Percentiles rank a stretch among this genome's conserved stretches.
Evolutionary conservation across 2,797 vertebrate species (phyloP).

Genomic region (Oceanodroma leucorhoa): DNA sequence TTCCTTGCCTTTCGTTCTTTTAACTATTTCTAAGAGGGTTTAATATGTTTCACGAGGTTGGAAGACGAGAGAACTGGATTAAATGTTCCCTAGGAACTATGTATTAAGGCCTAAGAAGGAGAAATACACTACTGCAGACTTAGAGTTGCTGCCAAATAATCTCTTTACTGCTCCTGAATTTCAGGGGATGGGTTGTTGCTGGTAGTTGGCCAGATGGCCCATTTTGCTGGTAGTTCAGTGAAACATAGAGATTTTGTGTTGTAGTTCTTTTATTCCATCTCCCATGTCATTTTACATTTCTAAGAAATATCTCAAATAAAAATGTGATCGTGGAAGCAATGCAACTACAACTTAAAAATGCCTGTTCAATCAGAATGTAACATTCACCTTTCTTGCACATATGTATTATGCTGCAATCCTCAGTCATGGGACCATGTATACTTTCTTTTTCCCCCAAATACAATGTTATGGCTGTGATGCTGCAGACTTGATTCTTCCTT

Average conservation of each 20-base stretch:
- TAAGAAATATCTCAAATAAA: neutral
- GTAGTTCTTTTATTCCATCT: neutral
- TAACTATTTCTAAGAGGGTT: neutral
- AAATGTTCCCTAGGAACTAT: neutral
- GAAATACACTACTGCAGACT: neutral
- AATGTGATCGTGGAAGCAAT: neutral
- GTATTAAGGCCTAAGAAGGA: neutral
- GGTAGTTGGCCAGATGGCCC: neutral
- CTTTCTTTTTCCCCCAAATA: neutral
- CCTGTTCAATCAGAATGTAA: neutral
- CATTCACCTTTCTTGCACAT: neutral
- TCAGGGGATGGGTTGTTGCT: neutral
- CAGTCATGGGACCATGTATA: fast-evolving
- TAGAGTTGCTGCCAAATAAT: neutral
- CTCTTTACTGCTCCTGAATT: neutral
- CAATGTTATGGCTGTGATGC: neutral
- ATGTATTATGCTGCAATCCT: fast-evolving
- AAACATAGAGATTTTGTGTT: neutral
- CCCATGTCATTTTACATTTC: neutral
- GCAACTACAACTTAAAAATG: neutral
- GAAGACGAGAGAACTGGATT: neutral
- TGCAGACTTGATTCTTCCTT: neutral
- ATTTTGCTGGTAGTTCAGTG: neutral
- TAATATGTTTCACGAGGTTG: neutral
- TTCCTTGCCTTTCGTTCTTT: neutral